Base-by-base conservation (phyloP, 1,140 invertebrate genomes). In the Pinna nobilis region DNA sequence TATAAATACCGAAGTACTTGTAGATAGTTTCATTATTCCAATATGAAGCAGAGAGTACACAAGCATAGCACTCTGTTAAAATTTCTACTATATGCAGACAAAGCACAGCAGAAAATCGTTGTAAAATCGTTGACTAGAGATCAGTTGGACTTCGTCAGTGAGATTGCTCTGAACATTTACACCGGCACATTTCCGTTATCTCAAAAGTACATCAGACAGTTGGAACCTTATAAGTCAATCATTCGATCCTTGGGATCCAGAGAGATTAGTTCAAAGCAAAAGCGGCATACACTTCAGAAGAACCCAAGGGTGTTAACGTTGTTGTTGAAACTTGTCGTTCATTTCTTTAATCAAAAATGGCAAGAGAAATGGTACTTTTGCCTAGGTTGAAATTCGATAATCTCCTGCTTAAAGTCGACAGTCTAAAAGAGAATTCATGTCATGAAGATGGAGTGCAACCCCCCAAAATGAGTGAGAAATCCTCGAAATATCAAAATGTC, bases 111-210 rank as follows among this genome's bases (percentile, higher is more conserved):
- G 30, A 68, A 57, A 18, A 25, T 44, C 25, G 32, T 57, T 18
- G 18, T 68, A 7, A 39, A 59, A 30, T 28, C 35, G 11, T 41
- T 68, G 39, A 68, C 50, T 20, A 68, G 25, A 30, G 66, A 44
- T 13, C 66, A 68, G n/a, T 59, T 32, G 1, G 23, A 44, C 30
- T 35, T 57, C 3, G 9, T 68, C 11, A 41, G 66, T 28, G 66
- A 68, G 59, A 57, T 68, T 11, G 23, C 37, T 11, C 33, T 68
- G 9, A 68, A 68, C 37, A 30, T 68, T 25, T 68, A 68, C 35
- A 68, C 25, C n/a, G 66, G 37, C 13, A 41, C 51, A 2, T 41
- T 30, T 57, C 20, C 35, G 2, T n/a, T 68, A 2, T 15, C 51
- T 7, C 20, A 25, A 37, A 37, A 37, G n/a, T 68, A 44, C 44